Base-by-base conservation (phyloP, 2,113 vertebrate genomes). In the Naja naja region DNA sequence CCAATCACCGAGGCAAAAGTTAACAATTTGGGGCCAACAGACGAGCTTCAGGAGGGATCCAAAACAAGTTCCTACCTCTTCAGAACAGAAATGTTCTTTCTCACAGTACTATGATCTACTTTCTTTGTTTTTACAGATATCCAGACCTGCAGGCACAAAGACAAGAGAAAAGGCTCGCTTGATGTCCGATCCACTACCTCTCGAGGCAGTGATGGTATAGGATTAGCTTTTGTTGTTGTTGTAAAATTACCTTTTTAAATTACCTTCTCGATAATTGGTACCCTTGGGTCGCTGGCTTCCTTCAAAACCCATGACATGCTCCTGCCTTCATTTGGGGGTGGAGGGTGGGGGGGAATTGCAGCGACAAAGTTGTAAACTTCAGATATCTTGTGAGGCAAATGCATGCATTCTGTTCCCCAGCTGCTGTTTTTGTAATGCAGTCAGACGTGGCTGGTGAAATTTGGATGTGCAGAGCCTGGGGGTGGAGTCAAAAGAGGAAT, bases 101-200 rank as follows among this genome's bases (percentile, higher is more conserved):
- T 49, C 18, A 39, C 30, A 23, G n/a, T 92, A 45, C 90, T 85
- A 56, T 88, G 92, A 30, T 92, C n/a, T 9, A n/a, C 6, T 94
- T 11, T 91, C 0, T 10, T 93, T 96, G 89, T 96, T 92, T 98
- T 96, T 95, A 95, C 97, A 99, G 99, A 99, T 97, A 98, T 97
- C 96, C 98, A 98, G 97, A 97, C 97, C 92, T 98, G 98, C 97
- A 99, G 98, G 96, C 98, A 99, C 96, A 99, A 98, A 97, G 99
- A 99, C 97, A 97, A 98, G 91, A 98, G 99, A 98, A 99, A 99
- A 98, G 98, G 98, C 95, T 99, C 99, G 30, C 96, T 99, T 88
- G 99, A 99, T 34, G 98, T 99, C 90, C 98, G 98, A 95, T 98
- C 98, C 20, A 98, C 98, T 49, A 98, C 98, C 7, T 99, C 98